phyloP scores from a whole-genome alignment of 2,888 invertebrate species.

The Willowsia nigromaculata region DNA sequence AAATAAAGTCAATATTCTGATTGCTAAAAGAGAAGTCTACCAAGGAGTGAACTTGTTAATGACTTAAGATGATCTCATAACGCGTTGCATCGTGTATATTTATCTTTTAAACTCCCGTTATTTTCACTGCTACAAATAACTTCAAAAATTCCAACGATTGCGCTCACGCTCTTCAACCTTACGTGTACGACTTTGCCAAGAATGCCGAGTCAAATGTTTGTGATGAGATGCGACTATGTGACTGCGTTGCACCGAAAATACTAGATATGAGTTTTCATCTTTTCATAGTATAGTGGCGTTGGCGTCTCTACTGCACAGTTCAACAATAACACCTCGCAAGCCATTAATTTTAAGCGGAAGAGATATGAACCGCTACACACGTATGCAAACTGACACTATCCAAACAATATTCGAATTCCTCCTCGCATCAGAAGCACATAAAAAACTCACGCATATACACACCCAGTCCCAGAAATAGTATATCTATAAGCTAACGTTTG shows the following conservation, averaged over 20 bases:
- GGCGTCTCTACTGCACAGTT: background rate
- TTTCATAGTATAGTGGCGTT: background rate
- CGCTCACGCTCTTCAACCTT: background rate
- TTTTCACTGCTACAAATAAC: constrained; percentile 30
- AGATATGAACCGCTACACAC: background rate
- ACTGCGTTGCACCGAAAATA: background rate
- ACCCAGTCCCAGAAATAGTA: background rate
- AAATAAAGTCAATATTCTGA: background rate
- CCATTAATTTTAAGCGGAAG: background rate
- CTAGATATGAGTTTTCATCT: no score
- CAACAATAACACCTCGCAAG: background rate
- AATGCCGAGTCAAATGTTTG: no score
- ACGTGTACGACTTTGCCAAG: no score
- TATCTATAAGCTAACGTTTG: background rate
- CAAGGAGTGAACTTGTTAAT: constrained; percentile 15
- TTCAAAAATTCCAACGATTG: background rate
- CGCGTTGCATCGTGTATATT: background rate
- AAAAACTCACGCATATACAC: background rate
- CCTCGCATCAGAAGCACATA: background rate
- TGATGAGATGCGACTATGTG: no score
- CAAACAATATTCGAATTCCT: background rate
- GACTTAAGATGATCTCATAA: background rate
- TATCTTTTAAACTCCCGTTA: constrained; percentile 3
- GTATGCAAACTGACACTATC: background rate
- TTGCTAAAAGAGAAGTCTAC: background rate